Evolutionary conservation across 2,113 vertebrate genomes (phyloP), one percentile per base, ranked within the genome.

Genomic region (Aspidoscelis tigris): DNA sequence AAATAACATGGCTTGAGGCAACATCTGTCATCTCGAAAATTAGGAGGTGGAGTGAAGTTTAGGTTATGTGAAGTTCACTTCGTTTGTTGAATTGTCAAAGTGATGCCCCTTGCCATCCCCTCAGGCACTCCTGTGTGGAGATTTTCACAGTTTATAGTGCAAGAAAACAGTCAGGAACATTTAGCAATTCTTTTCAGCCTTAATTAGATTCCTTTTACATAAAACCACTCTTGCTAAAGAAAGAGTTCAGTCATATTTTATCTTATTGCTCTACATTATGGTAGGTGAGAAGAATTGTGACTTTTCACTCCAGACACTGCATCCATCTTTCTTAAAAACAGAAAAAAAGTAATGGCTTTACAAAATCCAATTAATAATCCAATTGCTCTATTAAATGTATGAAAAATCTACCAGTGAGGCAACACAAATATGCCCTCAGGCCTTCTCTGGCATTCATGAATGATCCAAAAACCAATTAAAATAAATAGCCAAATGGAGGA

Each of bases 1-100:
- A 92, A 92, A 92, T 91, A 94, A 92, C 83, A 91, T 83, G 88
- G 86, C 91, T 84, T 0, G 58, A 92, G 89, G 88, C 93, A 94
- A 92, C 83, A 92, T 89, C 92, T 90, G 86, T 92, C 93, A 90
- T 89, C 89, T 89, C 84, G 72, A 86, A 80, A 91, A 83, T 88
- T 87, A 78, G 83, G 73, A 83, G 84, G 90, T 2, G 77, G 88
- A 92, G 44, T 66, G 44, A 73, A 84, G 53, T 69, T 73, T 61
- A 18, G 58, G 26, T 61, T 43, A 88, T 53, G 84, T 90, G 86
- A 80, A 78, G 86, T 84, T 92, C 78, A 82, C 1, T 78, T 84
- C 82, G 77, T 77, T 76, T 47, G n/a, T 21, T 73, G 86, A 33
- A 21, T 80, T 84, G 77, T 88, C 78, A 72, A 70, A 76, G 39